These are phyloP conservation scores for Diuraphis noxia DNA, from an alignment of 1,140 invertebrate species.

Conservation along the genomic window DNA sequence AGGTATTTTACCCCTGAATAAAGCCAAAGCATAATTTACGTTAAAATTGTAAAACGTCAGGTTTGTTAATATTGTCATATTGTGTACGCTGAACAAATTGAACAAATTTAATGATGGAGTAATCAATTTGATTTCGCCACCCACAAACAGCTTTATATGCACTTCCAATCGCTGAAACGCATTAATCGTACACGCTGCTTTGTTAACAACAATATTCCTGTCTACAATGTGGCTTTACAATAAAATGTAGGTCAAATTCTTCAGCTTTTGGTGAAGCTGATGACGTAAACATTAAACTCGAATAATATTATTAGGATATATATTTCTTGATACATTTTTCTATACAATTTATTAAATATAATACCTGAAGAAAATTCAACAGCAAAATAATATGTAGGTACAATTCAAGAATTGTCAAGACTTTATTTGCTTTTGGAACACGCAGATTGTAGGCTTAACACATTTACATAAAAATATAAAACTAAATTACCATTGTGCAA, in stretches of 20 bases:
- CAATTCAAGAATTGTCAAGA: background rate
- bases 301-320: background rate
- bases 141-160: background rate
- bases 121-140: background rate
- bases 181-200: constrained; percentile 7
- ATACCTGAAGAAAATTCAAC: background rate
- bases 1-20: background rate
- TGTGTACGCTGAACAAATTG: background rate
- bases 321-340: background rate
- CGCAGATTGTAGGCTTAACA: background rate
- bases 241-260: constrained; percentile 12
- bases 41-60: constrained; percentile 7
- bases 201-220: constrained; percentile 9
- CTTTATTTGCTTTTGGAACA: background rate
- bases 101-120: constrained; percentile 7
- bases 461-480: background rate
- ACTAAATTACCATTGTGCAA: background rate
- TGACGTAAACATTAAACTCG: background rate
- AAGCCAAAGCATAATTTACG: background rate
- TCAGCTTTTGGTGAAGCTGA: background rate
- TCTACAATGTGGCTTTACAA: background rate
- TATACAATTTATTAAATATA: background rate
- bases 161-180: background rate
- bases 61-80: constrained; percentile 38
- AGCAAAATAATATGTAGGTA: background rate